Evolutionary conservation across 2,113 vertebrate genomes (phyloP).

Genomic region (Verasper variegatus): DNA sequence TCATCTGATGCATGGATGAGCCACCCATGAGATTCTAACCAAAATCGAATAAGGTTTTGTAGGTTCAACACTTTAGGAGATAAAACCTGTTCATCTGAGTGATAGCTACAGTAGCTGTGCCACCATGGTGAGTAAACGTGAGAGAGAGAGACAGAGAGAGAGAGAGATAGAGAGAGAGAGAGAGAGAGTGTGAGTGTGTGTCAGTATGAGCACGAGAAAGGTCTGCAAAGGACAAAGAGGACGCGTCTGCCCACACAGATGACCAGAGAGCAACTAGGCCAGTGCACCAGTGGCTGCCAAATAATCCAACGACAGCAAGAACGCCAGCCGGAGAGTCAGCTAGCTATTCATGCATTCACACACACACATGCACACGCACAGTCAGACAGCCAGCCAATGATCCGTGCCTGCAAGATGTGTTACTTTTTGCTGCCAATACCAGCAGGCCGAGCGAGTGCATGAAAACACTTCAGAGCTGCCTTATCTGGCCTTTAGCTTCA

Average conservation of each 20-base stretch:
- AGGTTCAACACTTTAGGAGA: not conserved
- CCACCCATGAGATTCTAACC: not conserved
- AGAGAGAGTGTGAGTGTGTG: not conserved
- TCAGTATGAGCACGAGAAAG: constrained; percentile 31
- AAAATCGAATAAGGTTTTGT: not conserved
- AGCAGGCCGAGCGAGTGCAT: constrained; percentile 44
- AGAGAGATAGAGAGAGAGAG: too few relatives aligned
- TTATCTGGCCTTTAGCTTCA: constrained; percentile 38
- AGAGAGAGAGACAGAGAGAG: too few relatives aligned
- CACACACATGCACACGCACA: constrained; percentile 21
- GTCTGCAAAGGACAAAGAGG: constrained; percentile 60
- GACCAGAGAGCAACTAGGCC: constrained; percentile 58
- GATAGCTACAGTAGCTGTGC: constrained; percentile 44
- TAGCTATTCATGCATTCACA: constrained; percentile 27
- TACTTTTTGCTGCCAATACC: constrained; percentile 72
- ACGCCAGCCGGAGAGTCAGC: constrained; percentile 56
- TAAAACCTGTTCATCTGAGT: not conserved
- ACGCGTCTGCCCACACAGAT: constrained; percentile 60
- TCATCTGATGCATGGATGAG: not conserved
- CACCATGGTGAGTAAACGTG: constrained; percentile 27
- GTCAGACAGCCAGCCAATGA: constrained; percentile 52
- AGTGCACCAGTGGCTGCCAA: constrained; percentile 58
- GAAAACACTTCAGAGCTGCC: constrained; percentile 48
- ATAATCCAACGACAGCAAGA: constrained; percentile 55
- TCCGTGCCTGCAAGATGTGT: constrained; percentile 67